These are phyloP conservation scores for Bombus picipes DNA, from an alignment of 1,140 invertebrate species.

Conservation along the genomic window DNA sequence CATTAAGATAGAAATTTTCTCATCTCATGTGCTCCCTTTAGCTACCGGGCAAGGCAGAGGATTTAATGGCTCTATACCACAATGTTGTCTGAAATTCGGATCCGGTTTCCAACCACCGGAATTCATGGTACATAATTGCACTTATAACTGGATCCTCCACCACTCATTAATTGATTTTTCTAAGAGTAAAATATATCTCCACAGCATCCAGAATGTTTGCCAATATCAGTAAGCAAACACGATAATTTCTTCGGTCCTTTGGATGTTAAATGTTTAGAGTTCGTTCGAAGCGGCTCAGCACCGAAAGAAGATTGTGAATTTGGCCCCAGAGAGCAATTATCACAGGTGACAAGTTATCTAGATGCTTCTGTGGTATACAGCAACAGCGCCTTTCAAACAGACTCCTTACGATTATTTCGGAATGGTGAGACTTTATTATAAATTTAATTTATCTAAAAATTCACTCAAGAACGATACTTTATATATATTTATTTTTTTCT, in stretches of 20 bases:
- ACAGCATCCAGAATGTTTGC: slow-evolving; percentile 92
- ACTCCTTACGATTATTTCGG: slow-evolving; percentile 88
- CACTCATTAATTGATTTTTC: too few relatives aligned
- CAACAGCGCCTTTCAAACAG: slow-evolving; percentile 90
- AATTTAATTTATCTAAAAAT: background rate
- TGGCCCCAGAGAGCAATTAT: slow-evolving; percentile 89
- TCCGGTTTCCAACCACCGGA: slow-evolving; percentile 84
- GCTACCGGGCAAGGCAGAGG: slow-evolving; percentile 84
- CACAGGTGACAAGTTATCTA: slow-evolving; percentile 93
- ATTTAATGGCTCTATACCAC: slow-evolving; percentile 91
- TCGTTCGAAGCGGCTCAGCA: slow-evolving; percentile 88
- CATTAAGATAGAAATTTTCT: background rate
- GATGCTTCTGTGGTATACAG: slow-evolving; percentile 97
- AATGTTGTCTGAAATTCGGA: slow-evolving; percentile 88
- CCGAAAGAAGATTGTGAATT: slow-evolving; percentile 88
- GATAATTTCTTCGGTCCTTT: slow-evolving; percentile 89
- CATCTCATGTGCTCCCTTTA: slow-evolving; percentile 30
- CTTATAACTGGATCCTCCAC: background rate
- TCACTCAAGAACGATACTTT: background rate
- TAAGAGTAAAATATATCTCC: slow-evolving; percentile 3
- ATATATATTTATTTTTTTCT: too few relatives aligned
- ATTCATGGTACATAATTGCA: slow-evolving; percentile 83
- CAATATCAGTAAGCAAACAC: slow-evolving; percentile 87
- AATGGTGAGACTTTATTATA: slow-evolving; percentile 83
- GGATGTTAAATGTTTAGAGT: slow-evolving; percentile 89